Percentiles rank a stretch among this genome's conserved stretches.
phyloP scores from a whole-genome alignment of 2,797 vertebrate genomes.

The Tachyglossus aculeatus region DNA sequence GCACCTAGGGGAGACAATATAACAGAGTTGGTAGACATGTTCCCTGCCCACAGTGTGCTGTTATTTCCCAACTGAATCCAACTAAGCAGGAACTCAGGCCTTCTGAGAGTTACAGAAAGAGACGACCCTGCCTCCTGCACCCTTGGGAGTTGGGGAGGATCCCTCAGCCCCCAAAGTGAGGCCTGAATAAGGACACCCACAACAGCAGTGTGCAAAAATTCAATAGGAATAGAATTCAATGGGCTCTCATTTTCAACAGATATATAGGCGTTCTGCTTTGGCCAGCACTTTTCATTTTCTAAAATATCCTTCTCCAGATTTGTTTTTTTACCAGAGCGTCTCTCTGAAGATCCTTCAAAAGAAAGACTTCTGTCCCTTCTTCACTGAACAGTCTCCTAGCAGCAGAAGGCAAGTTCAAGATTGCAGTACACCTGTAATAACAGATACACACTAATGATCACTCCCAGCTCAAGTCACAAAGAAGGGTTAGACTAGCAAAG shows the following conservation, averaged over 20 bases:
- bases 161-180: background rate
- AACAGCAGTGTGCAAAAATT: background rate
- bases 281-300: background rate
- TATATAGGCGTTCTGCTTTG: background rate
- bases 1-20: too few relatives aligned
- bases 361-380: conserved; percentile 58
- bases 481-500: too few relatives aligned
- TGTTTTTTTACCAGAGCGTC: conserved; percentile 65
- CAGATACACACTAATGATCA: background rate
- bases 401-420: conserved; percentile 63
- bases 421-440: conserved; percentile 60
- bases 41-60: too few relatives aligned
- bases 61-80: too few relatives aligned
- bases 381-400: conserved; percentile 63
- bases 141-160: background rate
- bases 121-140: background rate
- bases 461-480: background rate
- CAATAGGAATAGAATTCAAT: background rate
- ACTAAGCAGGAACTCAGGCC: too few relatives aligned
- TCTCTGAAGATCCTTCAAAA: conserved; percentile 54
- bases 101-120: too few relatives aligned
- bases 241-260: background rate
- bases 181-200: background rate
- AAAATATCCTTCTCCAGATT: background rate
- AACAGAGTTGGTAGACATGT: too few relatives aligned